These are phyloP conservation scores for Andricus curvator DNA, from an alignment of 2,888 invertebrate species.

Conservation along the genomic window DNA sequence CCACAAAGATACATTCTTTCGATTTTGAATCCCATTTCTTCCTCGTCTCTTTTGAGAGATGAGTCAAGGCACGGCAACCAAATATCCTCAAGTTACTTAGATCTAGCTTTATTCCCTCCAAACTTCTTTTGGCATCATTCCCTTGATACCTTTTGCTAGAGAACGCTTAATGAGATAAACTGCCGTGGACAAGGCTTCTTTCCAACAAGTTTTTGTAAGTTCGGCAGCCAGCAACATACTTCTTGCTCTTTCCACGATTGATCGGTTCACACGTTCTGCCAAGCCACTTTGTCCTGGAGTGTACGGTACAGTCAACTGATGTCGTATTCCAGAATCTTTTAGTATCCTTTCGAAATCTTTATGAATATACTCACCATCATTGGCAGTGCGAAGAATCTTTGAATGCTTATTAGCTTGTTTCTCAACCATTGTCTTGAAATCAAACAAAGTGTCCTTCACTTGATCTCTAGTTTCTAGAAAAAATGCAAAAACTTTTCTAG, in stretches of 20 bases:
- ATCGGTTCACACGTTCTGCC: constrained; percentile 54
- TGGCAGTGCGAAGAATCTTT: constrained; percentile 50
- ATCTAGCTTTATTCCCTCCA: constrained; percentile 69
- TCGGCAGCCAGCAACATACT: constrained; percentile 55
- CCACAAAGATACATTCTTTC: too few species aligned
- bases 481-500: too few species aligned
- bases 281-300: constrained; percentile 55
- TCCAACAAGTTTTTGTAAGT: constrained; percentile 27
- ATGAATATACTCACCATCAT: constrained; percentile 47
- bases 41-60: constrained; percentile 52
- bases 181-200: constrained; percentile 59
- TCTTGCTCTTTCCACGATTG: constrained; percentile 56
- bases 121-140: constrained; percentile 68
- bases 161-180: constrained; percentile 58
- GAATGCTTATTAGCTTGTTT: constrained; percentile 48
- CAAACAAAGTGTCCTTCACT: constrained; percentile 45
- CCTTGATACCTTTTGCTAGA: constrained; percentile 45
- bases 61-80: constrained; percentile 69
- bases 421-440: constrained; percentile 53
- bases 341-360: constrained; percentile 37
- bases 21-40: too few species aligned
- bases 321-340: constrained; percentile 47
- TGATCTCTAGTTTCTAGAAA: constrained; percentile 46
- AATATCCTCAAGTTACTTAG: constrained; percentile 69
- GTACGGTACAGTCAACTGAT: constrained; percentile 50